Evolutionary conservation across 2,797 vertebrate genomes (phyloP).

Genomic region (Brachyalestes nurse): DNA sequence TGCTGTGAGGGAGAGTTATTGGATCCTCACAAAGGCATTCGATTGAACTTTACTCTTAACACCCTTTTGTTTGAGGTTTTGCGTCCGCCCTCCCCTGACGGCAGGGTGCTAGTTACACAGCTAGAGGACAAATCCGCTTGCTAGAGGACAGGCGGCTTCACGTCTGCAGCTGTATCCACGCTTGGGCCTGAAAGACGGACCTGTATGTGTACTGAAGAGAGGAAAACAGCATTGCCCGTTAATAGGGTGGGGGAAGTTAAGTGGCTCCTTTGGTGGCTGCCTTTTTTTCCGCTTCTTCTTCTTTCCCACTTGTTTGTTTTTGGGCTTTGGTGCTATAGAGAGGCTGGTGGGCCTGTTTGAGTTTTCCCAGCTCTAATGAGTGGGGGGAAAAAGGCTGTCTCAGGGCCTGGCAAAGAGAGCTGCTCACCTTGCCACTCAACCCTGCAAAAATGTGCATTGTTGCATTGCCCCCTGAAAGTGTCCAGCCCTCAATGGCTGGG

Average conservation of each 20-base stretch:
- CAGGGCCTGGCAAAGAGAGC: constrained; percentile 38
- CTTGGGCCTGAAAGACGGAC: constrained; percentile 25
- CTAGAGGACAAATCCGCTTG: constrained; percentile 51
- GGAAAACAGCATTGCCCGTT: constrained; percentile 51
- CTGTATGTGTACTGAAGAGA: constrained; percentile 36
- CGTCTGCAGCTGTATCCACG: constrained; percentile 53
- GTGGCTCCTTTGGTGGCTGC: constrained; percentile 43
- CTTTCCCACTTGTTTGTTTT: constrained; percentile 62
- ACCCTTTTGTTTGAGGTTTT: constrained; percentile 55
- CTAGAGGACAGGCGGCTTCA: constrained; percentile 30
- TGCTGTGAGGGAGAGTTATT: constrained; percentile 56
- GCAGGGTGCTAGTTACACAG: constrained; percentile 49
- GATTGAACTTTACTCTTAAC: constrained; percentile 53
- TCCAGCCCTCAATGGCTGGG: constrained; percentile 44
- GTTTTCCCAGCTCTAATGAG: constrained; percentile 58
- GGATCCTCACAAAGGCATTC: constrained; percentile 51
- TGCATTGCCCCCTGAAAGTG: constrained; percentile 47
- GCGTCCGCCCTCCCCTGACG: constrained; percentile 40
- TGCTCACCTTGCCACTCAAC: constrained; percentile 59
- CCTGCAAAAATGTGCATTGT: constrained; percentile 56
- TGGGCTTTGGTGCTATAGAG: constrained; percentile 52
- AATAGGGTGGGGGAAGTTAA: constrained; percentile 48
- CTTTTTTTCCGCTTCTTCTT: constrained; percentile 46
- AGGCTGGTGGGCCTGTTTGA: constrained; percentile 56
- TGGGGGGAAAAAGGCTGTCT: constrained; percentile 19